Evolutionary conservation across 2,797 vertebrate genomes (phyloP).

Genomic region (Arnoldichthys spilopterus): DNA sequence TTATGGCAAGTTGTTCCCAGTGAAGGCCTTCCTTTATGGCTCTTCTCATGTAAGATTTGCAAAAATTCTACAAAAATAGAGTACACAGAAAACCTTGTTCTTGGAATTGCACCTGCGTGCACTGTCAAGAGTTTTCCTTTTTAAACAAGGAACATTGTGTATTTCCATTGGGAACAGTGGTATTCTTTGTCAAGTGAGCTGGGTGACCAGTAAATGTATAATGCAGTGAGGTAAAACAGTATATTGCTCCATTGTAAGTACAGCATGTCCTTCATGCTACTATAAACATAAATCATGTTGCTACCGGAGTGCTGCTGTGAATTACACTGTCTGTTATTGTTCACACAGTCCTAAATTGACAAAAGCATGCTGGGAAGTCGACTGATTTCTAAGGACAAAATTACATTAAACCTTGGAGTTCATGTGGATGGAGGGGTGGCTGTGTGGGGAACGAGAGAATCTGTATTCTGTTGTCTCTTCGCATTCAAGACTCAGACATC

Average conservation of each 20-base stretch:
- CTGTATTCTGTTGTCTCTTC: slow-evolving; percentile 68
- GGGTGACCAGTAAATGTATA: slow-evolving; percentile 14
- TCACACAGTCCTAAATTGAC: slow-evolving; percentile 13
- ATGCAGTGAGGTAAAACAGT: slow-evolving; percentile 1
- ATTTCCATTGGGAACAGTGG: neutral
- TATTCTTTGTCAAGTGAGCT: neutral
- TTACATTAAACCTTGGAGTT: slow-evolving; percentile 29
- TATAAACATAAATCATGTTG: slow-evolving; percentile 29
- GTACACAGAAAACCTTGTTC: neutral
- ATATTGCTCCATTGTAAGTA: slow-evolving; percentile 3
- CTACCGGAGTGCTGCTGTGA: slow-evolving; percentile 20
- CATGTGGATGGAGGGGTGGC: slow-evolving; percentile 47
- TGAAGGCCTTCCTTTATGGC: neutral
- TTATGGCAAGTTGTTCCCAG: too few species aligned
- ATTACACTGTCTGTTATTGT: neutral
- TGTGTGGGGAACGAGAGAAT: slow-evolving; percentile 53
- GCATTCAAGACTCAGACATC: slow-evolving; percentile 70
- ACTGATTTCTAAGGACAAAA: slow-evolving; percentile 20
- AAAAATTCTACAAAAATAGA: slow-evolving; percentile 9
- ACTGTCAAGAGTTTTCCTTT: neutral
- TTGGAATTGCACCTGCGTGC: neutral
- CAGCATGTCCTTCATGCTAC: slow-evolving; percentile 11
- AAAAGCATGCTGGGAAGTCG: neutral
- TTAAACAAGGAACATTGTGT: neutral
- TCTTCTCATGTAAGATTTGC: neutral